phyloP scores from a whole-genome alignment of 2,888 invertebrate genomes.

The Capitulum mitella region DNA sequence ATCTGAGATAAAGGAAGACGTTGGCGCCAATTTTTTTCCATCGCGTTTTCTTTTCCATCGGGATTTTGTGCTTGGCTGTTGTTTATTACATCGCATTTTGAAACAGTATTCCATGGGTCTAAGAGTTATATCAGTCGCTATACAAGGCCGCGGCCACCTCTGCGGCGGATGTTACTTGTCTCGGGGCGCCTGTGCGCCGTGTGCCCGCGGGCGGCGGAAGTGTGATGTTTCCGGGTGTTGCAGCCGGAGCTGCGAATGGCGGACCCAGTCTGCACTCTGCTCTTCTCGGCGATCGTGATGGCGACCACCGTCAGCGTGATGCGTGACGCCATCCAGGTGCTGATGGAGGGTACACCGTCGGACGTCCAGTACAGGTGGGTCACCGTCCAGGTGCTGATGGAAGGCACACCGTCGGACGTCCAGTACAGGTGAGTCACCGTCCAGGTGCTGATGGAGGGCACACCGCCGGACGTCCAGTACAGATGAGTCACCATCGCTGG shows the following conservation, averaged over 20 bases:
- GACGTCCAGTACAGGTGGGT: not conserved
- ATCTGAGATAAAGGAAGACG: too few relatives aligned
- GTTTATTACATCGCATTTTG: too few relatives aligned
- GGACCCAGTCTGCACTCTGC: conserved; percentile 74
- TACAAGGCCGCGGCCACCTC: too few relatives aligned
- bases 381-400: conserved; percentile 65
- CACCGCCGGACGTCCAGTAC: not conserved
- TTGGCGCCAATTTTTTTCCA: too few relatives aligned
- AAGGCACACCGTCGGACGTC: conserved; percentile 41
- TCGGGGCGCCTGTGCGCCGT: too few relatives aligned
- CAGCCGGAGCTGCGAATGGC: conserved; percentile 63
- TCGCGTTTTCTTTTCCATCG: too few relatives aligned
- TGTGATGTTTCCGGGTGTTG: too few relatives aligned
- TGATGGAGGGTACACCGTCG: conserved; percentile 54
- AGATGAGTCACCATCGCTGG: conserved; percentile 51
- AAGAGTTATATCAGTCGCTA: too few relatives aligned
- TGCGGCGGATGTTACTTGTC: too few relatives aligned
- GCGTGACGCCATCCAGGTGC: conserved; percentile 62
- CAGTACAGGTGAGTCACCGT: conserved; percentile 48
- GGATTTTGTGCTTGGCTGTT: too few relatives aligned
- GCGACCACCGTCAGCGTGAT: conserved; percentile 66
- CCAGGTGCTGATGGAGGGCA: conserved; percentile 61
- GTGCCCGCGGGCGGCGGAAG: too few relatives aligned
- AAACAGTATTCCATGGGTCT: too few relatives aligned
- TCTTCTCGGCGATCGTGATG: conserved; percentile 71